A percentile compares a stretch with the other conserved stretches of the same genome.
Conservation (phyloP, 2,888 invertebrate genomes). For the Tubiluchus corallicola region DNA sequence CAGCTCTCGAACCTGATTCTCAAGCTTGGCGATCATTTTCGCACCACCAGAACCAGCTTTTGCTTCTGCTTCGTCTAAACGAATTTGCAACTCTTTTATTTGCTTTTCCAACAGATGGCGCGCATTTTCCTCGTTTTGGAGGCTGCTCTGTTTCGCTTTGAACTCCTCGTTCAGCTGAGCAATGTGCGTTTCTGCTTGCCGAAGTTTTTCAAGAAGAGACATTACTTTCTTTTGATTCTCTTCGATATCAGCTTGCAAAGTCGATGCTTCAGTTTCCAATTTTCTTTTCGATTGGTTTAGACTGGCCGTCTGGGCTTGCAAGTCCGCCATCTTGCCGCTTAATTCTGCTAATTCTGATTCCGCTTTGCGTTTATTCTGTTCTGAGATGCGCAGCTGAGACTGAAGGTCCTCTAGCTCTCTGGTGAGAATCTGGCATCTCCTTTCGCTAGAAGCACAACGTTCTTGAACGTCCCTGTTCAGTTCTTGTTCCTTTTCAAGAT, state of each 20-base stretch:
- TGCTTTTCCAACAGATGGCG: conserved; percentile 93
- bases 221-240: conserved; percentile 96
- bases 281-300: conserved; percentile 96
- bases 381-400: too few species aligned
- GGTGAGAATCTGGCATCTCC: too few species aligned
- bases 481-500: too few species aligned
- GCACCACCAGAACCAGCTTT: conserved; percentile 97
- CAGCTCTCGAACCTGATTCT: conserved; percentile 86
- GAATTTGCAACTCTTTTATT: conserved; percentile 93
- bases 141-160: conserved; percentile 96
- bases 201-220: conserved; percentile 95
- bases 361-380: too few species aligned
- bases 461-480: too few species aligned
- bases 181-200: conserved; percentile 97
- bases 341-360: too few species aligned
- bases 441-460: too few species aligned
- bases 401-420: too few species aligned
- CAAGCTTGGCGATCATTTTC: conserved; percentile 95
- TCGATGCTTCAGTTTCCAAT: conserved; percentile 92
- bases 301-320: conserved; percentile 79
- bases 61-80: conserved; percentile 88
- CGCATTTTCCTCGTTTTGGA: conserved; percentile 91
- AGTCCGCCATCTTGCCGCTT: too few species aligned
- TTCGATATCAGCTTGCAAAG: conserved; percentile 93
- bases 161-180: conserved; percentile 95